Evolutionary conservation across 2,888 invertebrate species (phyloP), one percentile per base, ranked within the genome.

Genomic region (Lepeophtheirus nordmannii): DNA sequence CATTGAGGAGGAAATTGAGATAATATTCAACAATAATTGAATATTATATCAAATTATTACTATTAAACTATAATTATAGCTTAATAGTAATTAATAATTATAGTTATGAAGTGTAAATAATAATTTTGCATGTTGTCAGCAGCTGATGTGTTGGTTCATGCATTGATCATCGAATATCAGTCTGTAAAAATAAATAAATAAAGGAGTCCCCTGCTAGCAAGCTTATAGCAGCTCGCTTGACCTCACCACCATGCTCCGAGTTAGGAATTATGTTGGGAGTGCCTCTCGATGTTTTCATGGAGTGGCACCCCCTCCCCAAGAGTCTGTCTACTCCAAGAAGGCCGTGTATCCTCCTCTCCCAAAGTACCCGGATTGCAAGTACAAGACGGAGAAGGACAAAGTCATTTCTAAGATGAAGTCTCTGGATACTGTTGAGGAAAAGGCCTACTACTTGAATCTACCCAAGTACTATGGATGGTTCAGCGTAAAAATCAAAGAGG

Each of bases 391-490:
- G 7, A 39, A 62, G 40, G 40, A n/a, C 20, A 22, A n/a, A 17
- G 12, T 62, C 17, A 40, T 22, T 14, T 14, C 1, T 20, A 22
- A 22, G 5, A 46, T 62, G 41, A 2, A 41, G 30, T 12, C n/a
- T 14, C 22, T 62, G 40, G 20, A 65, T 20, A 65, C 65, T 10
- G 65, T 65, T 11, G 65, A 65, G 41, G 65, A 65, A 23, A 65
- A 65, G 38, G 23, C 23, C 17, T 40, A 40, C 22, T 58, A 65
- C n/a, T 17, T 65, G n/a, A 65, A 65, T 30, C 62, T 30, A 22
- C 65, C 65, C 62, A 80, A 81, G 62, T 89, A 85, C 74, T 90
- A 86, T 74, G 89, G 90, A 1, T 89, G 83, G 78, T 81, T 80
- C 72, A 80, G 5, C 74, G 17, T 17, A 17, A n/a, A 14, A 1